These are phyloP conservation scores for Andrena haemorrhoa DNA, from an alignment of 2,888 invertebrate genomes.

Conservation along the genomic window DNA sequence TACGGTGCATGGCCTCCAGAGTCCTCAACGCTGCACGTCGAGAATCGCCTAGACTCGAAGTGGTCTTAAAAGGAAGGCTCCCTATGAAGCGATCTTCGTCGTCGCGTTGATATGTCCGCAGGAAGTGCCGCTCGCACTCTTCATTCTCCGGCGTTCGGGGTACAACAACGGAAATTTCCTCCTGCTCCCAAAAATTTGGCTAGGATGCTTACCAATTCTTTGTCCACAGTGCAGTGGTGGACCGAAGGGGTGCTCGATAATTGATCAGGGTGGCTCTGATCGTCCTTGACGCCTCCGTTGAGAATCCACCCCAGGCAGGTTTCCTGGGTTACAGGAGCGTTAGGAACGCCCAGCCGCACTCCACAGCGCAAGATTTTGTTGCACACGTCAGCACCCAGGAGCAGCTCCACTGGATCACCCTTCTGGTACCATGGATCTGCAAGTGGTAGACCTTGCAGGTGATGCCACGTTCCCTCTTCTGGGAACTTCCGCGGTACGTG, in stretches of 20 bases:
- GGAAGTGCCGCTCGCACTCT: too few species aligned
- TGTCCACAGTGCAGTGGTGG: not conserved
- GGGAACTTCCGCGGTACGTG: not conserved
- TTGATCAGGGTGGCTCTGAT: fast-evolving
- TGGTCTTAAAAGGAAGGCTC: not conserved
- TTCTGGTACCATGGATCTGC: not conserved
- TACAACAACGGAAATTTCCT: not conserved
- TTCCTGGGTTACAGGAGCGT: not conserved
- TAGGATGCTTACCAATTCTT: not conserved
- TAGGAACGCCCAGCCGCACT: not conserved
- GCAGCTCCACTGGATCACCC: not conserved
- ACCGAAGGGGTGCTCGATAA: fast-evolving
- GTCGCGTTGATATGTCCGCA: not conserved
- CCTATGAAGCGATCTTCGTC: not conserved
- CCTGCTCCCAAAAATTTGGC: slow-evolving; percentile 4
- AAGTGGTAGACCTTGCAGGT: too few species aligned
- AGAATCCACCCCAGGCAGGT: slow-evolving; percentile 1
- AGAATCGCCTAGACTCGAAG: not conserved
- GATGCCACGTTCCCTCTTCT: not conserved
- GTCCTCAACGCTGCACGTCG: not conserved
- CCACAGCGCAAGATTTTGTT: not conserved
- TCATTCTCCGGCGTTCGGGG: not conserved
- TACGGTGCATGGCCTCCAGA: not conserved
- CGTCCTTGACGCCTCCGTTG: not conserved
- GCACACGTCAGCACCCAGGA: not conserved